A percentile compares a stretch with the other conserved stretches of the same genome.
These are phyloP conservation scores for Diadegma fenestrale DNA, from an alignment of 2,888 invertebrate species.

Conservation along the genomic window DNA sequence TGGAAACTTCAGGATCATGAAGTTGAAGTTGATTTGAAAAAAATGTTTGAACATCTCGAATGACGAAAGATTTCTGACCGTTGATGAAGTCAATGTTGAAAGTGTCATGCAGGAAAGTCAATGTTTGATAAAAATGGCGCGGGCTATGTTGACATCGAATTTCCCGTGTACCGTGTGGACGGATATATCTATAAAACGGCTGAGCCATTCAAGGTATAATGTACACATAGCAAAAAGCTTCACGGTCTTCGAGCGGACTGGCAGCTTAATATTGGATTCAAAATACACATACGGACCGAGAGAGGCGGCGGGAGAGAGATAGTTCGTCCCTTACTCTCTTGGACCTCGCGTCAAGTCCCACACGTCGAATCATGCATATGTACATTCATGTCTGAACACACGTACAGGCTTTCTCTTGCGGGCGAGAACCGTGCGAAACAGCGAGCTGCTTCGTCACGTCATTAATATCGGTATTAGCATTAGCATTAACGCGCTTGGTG, in stretches of 20 bases:
- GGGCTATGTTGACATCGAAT: background rate
- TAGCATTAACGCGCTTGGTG: conserved; percentile 74
- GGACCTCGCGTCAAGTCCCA: conserved; percentile 42
- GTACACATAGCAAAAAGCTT: conserved; percentile 18
- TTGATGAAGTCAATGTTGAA: background rate
- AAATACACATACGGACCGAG: background rate
- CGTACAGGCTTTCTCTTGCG: conserved; percentile 23
- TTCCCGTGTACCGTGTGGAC: background rate
- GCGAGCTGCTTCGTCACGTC: conserved; percentile 57
- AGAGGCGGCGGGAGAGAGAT: background rate
- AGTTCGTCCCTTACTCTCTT: conserved; percentile 31
- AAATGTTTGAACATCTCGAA: background rate
- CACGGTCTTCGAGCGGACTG: conserved; percentile 33
- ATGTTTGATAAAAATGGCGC: background rate
- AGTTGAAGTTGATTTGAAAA: background rate
- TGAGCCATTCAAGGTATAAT: background rate
- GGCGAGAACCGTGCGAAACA: conserved; percentile 38
- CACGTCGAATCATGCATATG: conserved; percentile 29
- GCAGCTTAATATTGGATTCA: conserved; percentile 22
- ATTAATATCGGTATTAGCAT: conserved; percentile 80
- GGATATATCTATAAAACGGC: background rate
- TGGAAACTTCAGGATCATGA: too few species aligned
- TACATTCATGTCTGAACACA: conserved; percentile 20
- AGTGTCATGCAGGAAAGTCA: background rate
- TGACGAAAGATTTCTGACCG: background rate